Evolutionary conservation across 2,113 vertebrate species (phyloP).

Genomic region (Cyanoramphus novaezelandiae): DNA sequence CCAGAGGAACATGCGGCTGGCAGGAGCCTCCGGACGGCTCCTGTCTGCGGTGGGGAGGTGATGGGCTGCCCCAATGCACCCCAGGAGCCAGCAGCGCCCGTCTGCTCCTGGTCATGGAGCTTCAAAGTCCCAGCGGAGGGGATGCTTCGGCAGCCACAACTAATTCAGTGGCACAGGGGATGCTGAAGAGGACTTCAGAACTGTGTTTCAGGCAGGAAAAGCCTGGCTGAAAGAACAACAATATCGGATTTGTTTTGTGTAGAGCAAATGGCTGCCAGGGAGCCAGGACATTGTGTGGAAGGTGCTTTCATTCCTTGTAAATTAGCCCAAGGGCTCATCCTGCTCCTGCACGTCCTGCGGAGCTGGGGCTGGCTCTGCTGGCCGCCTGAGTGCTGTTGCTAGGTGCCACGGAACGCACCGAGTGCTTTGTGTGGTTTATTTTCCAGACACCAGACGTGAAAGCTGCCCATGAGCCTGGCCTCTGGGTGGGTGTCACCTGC

Average conservation of each 20-base stretch:
- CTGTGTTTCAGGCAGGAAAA: neutral
- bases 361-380: neutral
- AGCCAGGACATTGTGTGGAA: constrained; percentile 56
- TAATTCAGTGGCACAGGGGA: neutral
- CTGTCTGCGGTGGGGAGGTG: rapidly evolving
- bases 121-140: neutral
- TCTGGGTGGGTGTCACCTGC: neutral
- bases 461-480: neutral
- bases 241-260: constrained; percentile 55
- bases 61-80: rapidly evolving
- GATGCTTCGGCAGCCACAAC: neutral
- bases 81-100: neutral
- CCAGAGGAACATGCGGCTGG: rapidly evolving
- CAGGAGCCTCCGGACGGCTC: rapidly evolving
- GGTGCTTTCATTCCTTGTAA: constrained; percentile 61
- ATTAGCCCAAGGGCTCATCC: constrained; percentile 59
- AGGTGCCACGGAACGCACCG: neutral
- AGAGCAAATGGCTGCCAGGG: constrained; percentile 53
- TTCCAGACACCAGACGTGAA: neutral
- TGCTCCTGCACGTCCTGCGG: neutral
- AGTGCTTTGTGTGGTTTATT: constrained; percentile 8
- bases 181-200: constrained; percentile 18
- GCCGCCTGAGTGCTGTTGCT: constrained; percentile 32
- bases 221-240: neutral
- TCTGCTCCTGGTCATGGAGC: neutral